Percentiles rank a stretch among this genome's conserved stretches.
These are phyloP conservation scores for Patiria pectinifera DNA, from an alignment of 53 echinoderm and acorn worm genomes.

Conservation along the genomic window DNA sequence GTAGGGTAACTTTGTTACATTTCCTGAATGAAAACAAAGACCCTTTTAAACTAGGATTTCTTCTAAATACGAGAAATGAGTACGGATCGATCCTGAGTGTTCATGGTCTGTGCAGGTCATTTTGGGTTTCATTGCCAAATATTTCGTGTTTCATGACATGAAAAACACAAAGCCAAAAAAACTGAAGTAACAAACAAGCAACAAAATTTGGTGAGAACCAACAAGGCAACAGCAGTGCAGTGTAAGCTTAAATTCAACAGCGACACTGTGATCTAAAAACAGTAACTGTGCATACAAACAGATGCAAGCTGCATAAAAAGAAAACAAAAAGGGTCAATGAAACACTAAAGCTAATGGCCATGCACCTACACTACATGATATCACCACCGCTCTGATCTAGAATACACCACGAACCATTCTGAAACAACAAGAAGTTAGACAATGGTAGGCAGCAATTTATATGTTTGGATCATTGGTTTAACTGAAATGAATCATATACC, in stretches of 20 bases:
- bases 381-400: not conserved
- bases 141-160: not conserved
- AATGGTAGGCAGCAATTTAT: not conserved
- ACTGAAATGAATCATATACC: not conserved
- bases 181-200: not conserved
- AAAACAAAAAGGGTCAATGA: not conserved
- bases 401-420: conserved; percentile 52
- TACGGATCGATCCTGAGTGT: too few species aligned
- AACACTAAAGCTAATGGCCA: not conserved
- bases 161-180: not conserved
- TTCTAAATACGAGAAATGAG: too few species aligned
- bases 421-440: conserved; percentile 7
- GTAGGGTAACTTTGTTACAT: too few species aligned
- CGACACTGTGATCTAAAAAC: not conserved
- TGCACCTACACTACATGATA: conserved; percentile 32
- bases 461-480: not conserved
- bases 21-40: too few species aligned
- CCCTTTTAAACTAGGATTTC: too few species aligned
- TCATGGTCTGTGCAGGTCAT: not conserved
- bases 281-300: not conserved
- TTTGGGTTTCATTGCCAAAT: too few species aligned
- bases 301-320: not conserved
- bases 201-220: not conserved
- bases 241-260: not conserved
- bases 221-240: not conserved